Percentiles rank a stretch among this genome's conserved stretches.
These are phyloP conservation scores for Agrochola litura DNA, from an alignment of 2,888 invertebrate species.

Conservation along the genomic window DNA sequence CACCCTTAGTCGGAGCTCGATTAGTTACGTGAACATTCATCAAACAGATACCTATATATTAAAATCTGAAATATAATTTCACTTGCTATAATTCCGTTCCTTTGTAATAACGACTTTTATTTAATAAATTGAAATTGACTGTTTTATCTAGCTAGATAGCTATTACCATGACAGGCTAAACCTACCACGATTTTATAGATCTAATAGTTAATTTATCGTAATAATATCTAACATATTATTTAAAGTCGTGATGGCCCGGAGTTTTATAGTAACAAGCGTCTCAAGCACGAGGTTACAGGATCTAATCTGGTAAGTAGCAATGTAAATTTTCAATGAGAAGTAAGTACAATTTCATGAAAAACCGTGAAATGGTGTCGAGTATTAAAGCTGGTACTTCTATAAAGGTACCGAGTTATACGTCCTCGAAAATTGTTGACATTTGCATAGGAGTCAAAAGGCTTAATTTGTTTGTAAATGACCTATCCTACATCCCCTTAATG, in stretches of 20 bases:
- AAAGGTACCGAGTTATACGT: no score
- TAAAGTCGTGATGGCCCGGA: neutral
- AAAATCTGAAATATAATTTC: constrained; percentile 40
- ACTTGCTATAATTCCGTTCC: constrained; percentile 34
- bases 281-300: neutral
- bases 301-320: neutral
- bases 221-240: constrained; percentile 15
- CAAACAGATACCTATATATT: constrained; percentile 21
- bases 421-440: no score
- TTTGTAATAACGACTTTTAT: constrained; percentile 1
- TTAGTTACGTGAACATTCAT: constrained; percentile 11
- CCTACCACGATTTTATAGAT: constrained; percentile 12
- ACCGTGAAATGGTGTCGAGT: neutral
- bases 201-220: constrained; percentile 14
- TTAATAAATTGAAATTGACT: constrained; percentile 37
- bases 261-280: neutral
- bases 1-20: neutral
- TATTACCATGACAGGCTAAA: constrained; percentile 7
- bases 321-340: neutral
- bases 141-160: constrained; percentile 14
- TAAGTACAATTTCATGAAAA: neutral
- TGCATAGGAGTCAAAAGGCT: no score
- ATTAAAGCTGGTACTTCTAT: neutral
- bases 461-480: no score
- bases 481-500: no score